Conservation (phyloP, 2,113 vertebrate species). For the Ellobius talpinus region DNA sequence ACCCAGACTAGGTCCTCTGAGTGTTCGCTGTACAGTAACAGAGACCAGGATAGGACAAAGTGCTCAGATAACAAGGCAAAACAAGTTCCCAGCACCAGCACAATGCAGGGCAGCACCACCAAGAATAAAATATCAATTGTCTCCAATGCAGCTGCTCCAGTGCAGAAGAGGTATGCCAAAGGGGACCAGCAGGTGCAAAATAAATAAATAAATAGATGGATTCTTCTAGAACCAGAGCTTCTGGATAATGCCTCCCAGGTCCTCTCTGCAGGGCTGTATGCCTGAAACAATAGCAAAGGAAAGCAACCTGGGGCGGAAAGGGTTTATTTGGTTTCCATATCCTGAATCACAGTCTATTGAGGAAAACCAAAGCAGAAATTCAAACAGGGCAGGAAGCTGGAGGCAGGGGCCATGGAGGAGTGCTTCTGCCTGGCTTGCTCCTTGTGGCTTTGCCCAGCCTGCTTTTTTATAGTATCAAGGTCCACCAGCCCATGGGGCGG, state of each 20-base stretch:
- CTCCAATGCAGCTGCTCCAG: background rate
- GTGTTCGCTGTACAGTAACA: background rate
- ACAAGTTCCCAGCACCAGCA: background rate
- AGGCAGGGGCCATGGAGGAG: background rate
- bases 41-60: background rate
- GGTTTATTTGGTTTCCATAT: background rate
- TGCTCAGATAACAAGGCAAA: background rate
- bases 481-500: background rate
- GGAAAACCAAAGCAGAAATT: background rate
- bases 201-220: background rate
- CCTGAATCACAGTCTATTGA: background rate
- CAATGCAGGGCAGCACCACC: background rate
- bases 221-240: background rate
- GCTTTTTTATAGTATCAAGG: background rate
- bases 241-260: too few species aligned
- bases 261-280: background rate
- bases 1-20: background rate
- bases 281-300: background rate
- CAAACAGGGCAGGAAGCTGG: background rate
- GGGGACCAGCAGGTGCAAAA: background rate
- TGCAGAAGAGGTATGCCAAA: background rate
- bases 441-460: background rate
- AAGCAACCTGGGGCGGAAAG: background rate
- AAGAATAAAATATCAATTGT: background rate
- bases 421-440: background rate